These are phyloP conservation scores for Aspidiotus destructor DNA, from an alignment of 2,888 invertebrate species.

Conservation along the genomic window DNA sequence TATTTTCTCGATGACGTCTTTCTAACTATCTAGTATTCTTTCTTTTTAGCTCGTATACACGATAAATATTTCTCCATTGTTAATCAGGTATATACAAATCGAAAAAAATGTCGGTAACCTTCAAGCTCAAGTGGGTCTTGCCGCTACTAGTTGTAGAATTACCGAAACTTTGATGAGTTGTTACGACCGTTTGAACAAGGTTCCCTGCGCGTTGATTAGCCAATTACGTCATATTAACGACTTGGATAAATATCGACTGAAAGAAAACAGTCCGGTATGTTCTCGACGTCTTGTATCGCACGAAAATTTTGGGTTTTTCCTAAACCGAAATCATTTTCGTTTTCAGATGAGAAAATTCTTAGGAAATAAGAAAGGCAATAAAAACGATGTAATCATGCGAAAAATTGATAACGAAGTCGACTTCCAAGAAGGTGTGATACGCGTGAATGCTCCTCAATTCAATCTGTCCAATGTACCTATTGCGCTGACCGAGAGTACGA, in stretches of 20 bases:
- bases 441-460: constrained; percentile 42
- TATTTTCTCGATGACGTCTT: constrained; percentile 34
- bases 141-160: constrained; percentile 76
- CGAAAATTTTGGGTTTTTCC: constrained; percentile 4
- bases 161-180: constrained; percentile 73
- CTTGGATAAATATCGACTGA: constrained; percentile 42
- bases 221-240: constrained; percentile 51
- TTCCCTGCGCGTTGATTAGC: constrained; percentile 60
- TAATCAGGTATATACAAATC: constrained; percentile 43
- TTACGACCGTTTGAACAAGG: constrained; percentile 66
- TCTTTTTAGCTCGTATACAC: too few relatives aligned
- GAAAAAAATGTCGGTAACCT: constrained; percentile 49
- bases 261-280: constrained; percentile 26
- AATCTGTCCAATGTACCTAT: constrained; percentile 41
- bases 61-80: too few relatives aligned
- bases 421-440: constrained; percentile 39
- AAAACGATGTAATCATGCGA: constrained; percentile 38
- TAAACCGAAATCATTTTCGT: background rate
- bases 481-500: constrained; percentile 42
- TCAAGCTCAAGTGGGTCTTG: constrained; percentile 68
- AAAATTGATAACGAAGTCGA: constrained; percentile 41
- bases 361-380: constrained; percentile 36
- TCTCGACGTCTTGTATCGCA: background rate
- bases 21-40: too few relatives aligned
- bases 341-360: constrained; percentile 40